phyloP scores from a whole-genome alignment of 2,797 vertebrate genomes.

The Natrix natrix region DNA sequence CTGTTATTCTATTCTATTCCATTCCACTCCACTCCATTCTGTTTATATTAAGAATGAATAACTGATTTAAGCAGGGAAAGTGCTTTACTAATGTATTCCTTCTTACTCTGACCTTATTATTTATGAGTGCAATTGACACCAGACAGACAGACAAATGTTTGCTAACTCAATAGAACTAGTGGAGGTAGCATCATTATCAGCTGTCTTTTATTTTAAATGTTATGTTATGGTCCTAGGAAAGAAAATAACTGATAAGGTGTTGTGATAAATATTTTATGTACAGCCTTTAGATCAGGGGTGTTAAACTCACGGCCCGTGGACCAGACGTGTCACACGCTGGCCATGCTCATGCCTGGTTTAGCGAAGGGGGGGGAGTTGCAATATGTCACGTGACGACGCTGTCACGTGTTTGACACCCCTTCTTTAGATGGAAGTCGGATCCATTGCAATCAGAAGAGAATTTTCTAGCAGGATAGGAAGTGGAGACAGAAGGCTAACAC shows the following conservation, averaged over 20 bases:
- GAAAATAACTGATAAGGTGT: not conserved
- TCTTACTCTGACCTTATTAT: not conserved
- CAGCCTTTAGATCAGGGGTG: not conserved
- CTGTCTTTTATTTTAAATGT: not conserved
- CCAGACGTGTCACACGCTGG: no score
- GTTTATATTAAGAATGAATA: not conserved
- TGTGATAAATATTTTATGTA: not conserved
- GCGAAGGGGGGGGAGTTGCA: no score
- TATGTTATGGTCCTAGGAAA: not conserved
- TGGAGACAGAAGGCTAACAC: not conserved
- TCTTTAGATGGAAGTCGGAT: not conserved
- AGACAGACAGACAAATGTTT: not conserved
- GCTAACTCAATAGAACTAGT: not conserved
- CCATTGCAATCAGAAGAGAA: not conserved
- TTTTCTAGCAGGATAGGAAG: not conserved
- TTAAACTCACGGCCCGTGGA: no score
- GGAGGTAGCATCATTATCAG: not conserved
- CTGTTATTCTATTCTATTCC: no score
- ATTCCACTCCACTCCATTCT: no score
- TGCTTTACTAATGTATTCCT: not conserved
- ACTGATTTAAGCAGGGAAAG: not conserved
- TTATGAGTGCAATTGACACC: not conserved
- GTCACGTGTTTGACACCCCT: no score
- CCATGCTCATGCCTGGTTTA: no score
- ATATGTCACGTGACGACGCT: no score